Evolutionary conservation across 1,140 invertebrate species (phyloP).

Genomic region (Drosophila paulistorum): DNA sequence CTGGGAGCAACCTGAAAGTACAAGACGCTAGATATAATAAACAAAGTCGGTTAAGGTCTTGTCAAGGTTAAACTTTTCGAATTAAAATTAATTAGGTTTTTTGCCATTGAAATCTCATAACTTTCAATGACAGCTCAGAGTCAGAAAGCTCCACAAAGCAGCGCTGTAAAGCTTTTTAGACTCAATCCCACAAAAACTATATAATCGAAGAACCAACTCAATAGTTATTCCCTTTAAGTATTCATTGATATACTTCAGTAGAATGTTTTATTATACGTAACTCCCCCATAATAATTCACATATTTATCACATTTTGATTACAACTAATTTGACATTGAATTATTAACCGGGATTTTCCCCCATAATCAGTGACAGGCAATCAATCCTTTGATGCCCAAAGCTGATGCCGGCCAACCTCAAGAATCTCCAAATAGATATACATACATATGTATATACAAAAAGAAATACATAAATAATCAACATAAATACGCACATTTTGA

Average conservation of each 20-base stretch:
- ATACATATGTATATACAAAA: conserved; percentile 7
- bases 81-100: too few species aligned
- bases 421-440: background rate
- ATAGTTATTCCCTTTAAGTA: too few species aligned
- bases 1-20: too few species aligned
- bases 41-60: too few species aligned
- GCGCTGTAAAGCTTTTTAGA: too few species aligned
- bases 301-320: conserved; percentile 73
- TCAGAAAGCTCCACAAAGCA: too few species aligned
- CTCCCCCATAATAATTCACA: conserved; percentile 53
- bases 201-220: too few species aligned
- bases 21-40: too few species aligned
- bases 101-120: too few species aligned
- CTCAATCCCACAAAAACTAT: too few species aligned
- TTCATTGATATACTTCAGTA: conserved; percentile 24
- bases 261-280: conserved; percentile 8
- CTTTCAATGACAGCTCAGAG: too few species aligned
- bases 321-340: conserved; percentile 78
- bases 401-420: conserved; percentile 26
- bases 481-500: conserved; percentile 42
- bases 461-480: conserved; percentile 68
- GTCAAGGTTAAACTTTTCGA: too few species aligned
- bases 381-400: conserved; percentile 59
- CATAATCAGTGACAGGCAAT: conserved; percentile 68
- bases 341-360: conserved; percentile 45